phyloP scores from a whole-genome alignment of 2,888 invertebrate genomes.

The Aspidapion aeneum region DNA sequence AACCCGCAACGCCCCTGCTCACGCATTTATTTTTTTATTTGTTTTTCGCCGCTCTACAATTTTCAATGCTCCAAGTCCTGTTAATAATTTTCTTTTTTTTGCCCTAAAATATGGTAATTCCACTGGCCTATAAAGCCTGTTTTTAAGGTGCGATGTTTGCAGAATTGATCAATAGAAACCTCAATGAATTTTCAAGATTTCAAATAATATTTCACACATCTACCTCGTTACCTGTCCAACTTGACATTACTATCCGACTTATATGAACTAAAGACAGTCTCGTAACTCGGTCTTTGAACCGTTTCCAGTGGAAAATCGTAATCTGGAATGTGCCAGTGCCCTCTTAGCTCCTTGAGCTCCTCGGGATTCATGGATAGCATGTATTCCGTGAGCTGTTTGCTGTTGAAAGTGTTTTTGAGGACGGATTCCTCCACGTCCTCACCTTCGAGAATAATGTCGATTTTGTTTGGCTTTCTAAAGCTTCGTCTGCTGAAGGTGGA shows the following conservation, averaged over 20 bases:
- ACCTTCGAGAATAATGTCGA: not conserved
- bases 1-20: too few species aligned
- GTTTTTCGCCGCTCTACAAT: too few species aligned
- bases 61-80: too few species aligned
- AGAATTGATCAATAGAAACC: not conserved
- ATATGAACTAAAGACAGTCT: conserved; percentile 41
- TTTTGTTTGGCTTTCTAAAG: not conserved
- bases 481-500: too few species aligned
- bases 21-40: too few species aligned
- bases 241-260: not conserved
- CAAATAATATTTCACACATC: not conserved
- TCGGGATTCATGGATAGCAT: conserved; percentile 33
- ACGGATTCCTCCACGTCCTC: conserved; percentile 8
- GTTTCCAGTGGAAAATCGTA: conserved; percentile 47
- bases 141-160: too few species aligned
- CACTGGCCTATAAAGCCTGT: too few species aligned
- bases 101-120: too few species aligned
- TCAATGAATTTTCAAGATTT: not conserved
- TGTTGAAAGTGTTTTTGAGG: conserved; percentile 19
- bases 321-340: conserved; percentile 45
- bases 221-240: not conserved
- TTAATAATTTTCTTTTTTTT: too few species aligned
- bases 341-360: conserved; percentile 41
- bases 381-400: conserved; percentile 25
- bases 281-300: conserved; percentile 42